Percentiles rank a stretch among this genome's conserved stretches.
Conservation (phyloP, 2,113 vertebrate species). For the Nycticebus coucang region DNA sequence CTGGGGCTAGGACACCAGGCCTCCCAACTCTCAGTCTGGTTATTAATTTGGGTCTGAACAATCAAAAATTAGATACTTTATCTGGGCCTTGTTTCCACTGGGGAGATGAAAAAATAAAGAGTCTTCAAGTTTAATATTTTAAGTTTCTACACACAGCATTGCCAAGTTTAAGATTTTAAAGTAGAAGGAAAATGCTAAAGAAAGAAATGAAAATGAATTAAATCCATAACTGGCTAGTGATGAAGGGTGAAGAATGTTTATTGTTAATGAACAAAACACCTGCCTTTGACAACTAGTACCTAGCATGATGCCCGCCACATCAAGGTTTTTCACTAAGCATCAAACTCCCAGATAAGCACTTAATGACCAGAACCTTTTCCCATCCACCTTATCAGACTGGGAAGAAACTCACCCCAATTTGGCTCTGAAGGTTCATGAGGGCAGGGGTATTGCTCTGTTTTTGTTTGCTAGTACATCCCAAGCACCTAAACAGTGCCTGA, state of each 20-base stretch:
- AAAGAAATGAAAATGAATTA: not conserved
- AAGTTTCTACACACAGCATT: no score
- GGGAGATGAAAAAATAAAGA: not conserved
- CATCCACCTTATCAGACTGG: not conserved
- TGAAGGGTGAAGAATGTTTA: not conserved
- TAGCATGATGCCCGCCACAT: not conserved
- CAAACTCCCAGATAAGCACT: not conserved
- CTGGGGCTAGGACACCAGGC: accelerated
- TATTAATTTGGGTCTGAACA: not conserved
- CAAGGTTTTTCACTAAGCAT: not conserved
- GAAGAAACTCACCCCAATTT: not conserved
- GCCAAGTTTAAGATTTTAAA: not conserved
- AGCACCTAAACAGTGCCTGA: not conserved
- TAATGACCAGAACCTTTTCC: not conserved
- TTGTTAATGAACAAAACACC: not conserved
- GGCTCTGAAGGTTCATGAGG: not conserved
- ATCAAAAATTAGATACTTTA: not conserved
- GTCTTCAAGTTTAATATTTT: not conserved
- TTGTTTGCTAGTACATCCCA: not conserved
- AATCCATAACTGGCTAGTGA: not conserved
- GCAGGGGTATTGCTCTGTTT: not conserved
- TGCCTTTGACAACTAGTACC: not conserved
- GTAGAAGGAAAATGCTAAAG: not conserved
- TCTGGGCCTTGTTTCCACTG: not conserved
- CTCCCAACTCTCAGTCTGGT: not conserved